Conservation (phyloP, 1,140 invertebrate species). For the Brachionus manjavacas region DNA sequence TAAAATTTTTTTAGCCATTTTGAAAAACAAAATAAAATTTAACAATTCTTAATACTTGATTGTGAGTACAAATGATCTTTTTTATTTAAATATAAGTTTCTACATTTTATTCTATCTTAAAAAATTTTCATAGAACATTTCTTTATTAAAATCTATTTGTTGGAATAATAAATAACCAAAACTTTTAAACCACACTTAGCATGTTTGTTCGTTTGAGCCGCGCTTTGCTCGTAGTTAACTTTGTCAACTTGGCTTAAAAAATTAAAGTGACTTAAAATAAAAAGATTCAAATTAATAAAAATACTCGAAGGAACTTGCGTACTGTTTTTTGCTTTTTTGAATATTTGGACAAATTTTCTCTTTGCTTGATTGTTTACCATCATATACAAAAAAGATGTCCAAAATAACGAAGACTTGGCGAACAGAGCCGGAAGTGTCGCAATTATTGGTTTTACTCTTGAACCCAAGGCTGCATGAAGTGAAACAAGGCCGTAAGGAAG, state of each 20-base stretch:
- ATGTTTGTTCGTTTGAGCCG: not conserved
- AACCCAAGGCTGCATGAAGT: not conserved
- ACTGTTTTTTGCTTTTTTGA: not conserved
- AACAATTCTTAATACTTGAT: no score
- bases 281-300: not conserved
- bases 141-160: no score
- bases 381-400: slow-evolving; percentile 23
- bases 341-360: not conserved
- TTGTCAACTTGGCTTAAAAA: not conserved
- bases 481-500: slow-evolving; percentile 12
- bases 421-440: not conserved
- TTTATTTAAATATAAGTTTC: no score
- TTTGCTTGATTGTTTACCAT: not conserved
- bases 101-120: no score
- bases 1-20: no score
- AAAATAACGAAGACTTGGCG: slow-evolving; percentile 15
- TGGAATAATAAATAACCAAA: no score
- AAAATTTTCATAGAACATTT: no score
- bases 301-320: not conserved
- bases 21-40: no score
- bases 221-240: not conserved
- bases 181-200: not conserved
- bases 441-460: not conserved
- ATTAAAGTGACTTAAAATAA: not conserved
- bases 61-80: no score